Evolutionary conservation across 2,888 invertebrate species (phyloP).

Genomic region (Gymnoscelis rufifasciata): DNA sequence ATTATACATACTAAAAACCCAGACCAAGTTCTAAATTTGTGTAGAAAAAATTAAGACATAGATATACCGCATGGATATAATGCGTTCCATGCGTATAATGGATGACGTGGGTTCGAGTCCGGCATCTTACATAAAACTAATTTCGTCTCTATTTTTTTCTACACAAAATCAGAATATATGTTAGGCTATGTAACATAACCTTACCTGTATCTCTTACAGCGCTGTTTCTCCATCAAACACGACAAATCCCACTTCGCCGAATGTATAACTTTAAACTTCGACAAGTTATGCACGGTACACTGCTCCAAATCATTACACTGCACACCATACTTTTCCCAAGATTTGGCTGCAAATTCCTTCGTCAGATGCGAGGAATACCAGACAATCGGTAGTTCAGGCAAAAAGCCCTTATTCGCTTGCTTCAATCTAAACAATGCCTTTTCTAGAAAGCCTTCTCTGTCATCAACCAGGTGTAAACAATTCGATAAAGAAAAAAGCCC

Average conservation of each 20-base stretch:
- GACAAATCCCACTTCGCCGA: constrained; percentile 91
- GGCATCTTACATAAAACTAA: neutral
- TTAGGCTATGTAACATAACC: no score
- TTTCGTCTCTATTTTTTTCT: neutral
- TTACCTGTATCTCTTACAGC: constrained; percentile 54
- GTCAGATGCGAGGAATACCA: constrained; percentile 84
- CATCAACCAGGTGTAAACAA: constrained; percentile 82
- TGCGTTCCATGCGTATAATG: no score
- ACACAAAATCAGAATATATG: neutral
- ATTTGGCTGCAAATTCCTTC: constrained; percentile 62
- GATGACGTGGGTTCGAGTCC: no score
- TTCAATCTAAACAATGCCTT: constrained; percentile 81
- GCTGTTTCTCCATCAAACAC: constrained; percentile 61
- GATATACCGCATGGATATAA: no score
- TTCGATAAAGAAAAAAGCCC: constrained; percentile 84
- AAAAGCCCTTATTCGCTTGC: constrained; percentile 76
- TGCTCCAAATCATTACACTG: constrained; percentile 85
- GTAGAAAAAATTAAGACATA: no score
- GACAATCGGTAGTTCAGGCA: constrained; percentile 79
- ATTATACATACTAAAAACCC: no score
- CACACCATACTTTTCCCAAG: constrained; percentile 78
- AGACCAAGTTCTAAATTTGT: no score
- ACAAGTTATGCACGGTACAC: constrained; percentile 57
- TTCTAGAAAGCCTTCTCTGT: constrained; percentile 85
- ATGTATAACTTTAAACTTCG: constrained; percentile 85